Conservation (phyloP, 1,140 invertebrate species). For the Anagrus nilaparvatae region DNA sequence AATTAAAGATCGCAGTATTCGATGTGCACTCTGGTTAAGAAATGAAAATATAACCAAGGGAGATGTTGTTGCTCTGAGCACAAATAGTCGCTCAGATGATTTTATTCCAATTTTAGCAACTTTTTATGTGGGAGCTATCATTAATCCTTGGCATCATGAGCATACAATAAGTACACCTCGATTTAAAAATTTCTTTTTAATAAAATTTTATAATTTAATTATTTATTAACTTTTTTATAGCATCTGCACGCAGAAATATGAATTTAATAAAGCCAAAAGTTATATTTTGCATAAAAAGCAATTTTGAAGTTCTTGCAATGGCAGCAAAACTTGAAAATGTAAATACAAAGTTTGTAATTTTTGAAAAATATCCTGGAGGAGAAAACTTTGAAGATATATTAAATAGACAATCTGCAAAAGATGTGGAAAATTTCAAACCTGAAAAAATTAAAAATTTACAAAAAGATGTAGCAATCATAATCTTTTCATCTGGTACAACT, state of each 20-base stretch:
- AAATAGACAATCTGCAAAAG: not conserved
- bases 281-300: constrained; percentile 22
- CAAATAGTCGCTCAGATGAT: not conserved
- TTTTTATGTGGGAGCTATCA: not conserved
- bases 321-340: constrained; percentile 14
- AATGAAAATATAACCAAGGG: not conserved
- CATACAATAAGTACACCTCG: no score
- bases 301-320: constrained; percentile 15
- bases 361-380: constrained; percentile 16
- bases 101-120: not conserved
- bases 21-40: constrained; percentile 6
- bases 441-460: constrained; percentile 9
- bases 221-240: constrained; percentile 4
- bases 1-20: not conserved
- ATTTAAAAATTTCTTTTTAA: no score
- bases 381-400: constrained; percentile 16
- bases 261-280: constrained; percentile 27
- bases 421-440: constrained; percentile 12
- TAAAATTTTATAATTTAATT: no score
- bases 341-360: constrained; percentile 21
- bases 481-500: constrained; percentile 28
- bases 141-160: constrained; percentile 2
- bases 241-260: constrained; percentile 19
- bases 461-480: constrained; percentile 20
- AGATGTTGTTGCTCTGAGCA: constrained; percentile 5